These are phyloP conservation scores for Spatulosminthurus flaviceps DNA, from an alignment of 2,888 invertebrate species.

Conservation along the genomic window DNA sequence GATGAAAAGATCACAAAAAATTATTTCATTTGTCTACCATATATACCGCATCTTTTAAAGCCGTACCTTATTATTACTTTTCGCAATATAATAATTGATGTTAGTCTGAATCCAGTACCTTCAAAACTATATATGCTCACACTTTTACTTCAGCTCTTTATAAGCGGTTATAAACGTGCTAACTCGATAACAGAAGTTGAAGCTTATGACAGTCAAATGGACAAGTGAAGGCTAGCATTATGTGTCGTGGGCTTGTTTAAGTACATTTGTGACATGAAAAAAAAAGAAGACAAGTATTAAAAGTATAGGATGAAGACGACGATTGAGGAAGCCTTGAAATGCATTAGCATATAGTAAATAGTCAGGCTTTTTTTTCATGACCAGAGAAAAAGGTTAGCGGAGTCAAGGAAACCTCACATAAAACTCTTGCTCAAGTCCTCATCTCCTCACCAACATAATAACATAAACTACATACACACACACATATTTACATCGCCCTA, in stretches of 20 bases:
- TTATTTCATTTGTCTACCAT: not conserved
- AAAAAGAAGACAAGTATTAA: not conserved
- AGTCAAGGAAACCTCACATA: conserved; percentile 39
- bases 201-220: conserved; percentile 18
- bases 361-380: conserved; percentile 6
- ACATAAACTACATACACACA: not conserved
- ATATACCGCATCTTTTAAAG: too few species aligned
- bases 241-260: not conserved
- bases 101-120: too few species aligned
- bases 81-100: too few species aligned
- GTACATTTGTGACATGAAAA: conserved; percentile 10
- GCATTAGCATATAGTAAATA: conserved; percentile 30
- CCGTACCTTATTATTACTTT: too few species aligned
- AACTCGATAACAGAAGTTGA: conserved; percentile 18
- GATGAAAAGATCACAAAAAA: not conserved
- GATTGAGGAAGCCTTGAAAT: conserved; percentile 28
- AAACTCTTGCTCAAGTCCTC: conserved; percentile 18
- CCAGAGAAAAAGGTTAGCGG: conserved; percentile 29
- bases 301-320: not conserved
- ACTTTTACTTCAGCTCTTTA: too few species aligned
- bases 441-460: not conserved
- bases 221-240: conserved; percentile 22
- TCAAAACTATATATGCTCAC: too few species aligned
- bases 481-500: not conserved
- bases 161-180: conserved; percentile 11